Evolutionary conservation across 2,113 vertebrate genomes (phyloP).

Genomic region (Camelus bactrianus): DNA sequence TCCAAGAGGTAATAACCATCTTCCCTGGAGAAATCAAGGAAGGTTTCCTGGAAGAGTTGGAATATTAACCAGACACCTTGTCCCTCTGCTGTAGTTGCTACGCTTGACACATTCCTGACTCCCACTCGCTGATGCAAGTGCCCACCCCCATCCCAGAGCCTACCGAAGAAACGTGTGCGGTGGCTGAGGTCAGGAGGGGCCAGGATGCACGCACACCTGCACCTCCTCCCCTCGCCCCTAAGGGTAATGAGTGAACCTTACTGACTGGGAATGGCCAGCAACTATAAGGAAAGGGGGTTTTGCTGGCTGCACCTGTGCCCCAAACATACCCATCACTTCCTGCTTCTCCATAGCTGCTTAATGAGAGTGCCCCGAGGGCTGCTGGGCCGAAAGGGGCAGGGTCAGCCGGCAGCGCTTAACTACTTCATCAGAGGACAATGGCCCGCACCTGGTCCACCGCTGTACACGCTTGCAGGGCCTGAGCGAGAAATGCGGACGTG

Average conservation of each 20-base stretch:
- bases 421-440: not conserved
- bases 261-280: not conserved
- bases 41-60: conserved; percentile 6
- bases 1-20: not conserved
- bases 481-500: accelerated
- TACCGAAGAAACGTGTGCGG: not conserved
- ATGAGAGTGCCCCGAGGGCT: not conserved
- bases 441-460: not conserved
- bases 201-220: not conserved
- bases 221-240: not conserved
- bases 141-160: not conserved
- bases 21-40: not conserved
- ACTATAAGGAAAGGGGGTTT: not conserved
- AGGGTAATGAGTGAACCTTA: not conserved
- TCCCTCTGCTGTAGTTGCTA: not conserved
- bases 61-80: not conserved
- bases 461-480: accelerated
- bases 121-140: not conserved
- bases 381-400: not conserved
- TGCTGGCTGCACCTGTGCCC: not conserved
- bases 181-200: not conserved
- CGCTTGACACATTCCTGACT: not conserved
- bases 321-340: not conserved
- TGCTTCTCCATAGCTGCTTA: not conserved
- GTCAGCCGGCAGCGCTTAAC: not conserved